These are phyloP conservation scores for Lepisosteus osseus DNA, from an alignment of 2,113 vertebrate genomes.

Conservation along the genomic window DNA sequence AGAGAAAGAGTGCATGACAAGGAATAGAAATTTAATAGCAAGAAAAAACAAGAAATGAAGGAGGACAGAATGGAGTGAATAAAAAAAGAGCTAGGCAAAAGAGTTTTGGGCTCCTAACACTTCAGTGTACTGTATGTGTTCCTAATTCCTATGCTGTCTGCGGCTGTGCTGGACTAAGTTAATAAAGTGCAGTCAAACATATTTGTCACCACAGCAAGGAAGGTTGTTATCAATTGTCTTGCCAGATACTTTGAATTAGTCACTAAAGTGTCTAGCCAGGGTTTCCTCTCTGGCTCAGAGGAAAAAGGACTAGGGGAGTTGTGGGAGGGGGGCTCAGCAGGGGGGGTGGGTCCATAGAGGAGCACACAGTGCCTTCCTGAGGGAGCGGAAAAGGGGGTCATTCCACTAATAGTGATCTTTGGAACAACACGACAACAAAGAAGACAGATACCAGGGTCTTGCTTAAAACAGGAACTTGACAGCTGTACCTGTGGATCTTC, in stretches of 20 bases:
- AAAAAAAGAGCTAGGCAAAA: slow-evolving; percentile 46
- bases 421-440: neutral
- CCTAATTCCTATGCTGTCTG: slow-evolving; percentile 47
- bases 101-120: slow-evolving; percentile 73
- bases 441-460: neutral
- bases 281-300: slow-evolving; percentile 71
- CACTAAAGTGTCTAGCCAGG: slow-evolving; percentile 74
- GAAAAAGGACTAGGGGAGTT: slow-evolving; percentile 46
- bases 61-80: slow-evolving; percentile 11
- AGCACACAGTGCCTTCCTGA: slow-evolving; percentile 36
- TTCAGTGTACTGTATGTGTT: slow-evolving; percentile 19
- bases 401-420: neutral
- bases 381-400: slow-evolving; percentile 26
- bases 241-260: slow-evolving; percentile 78
- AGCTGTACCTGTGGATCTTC: too few relatives aligned
- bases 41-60: slow-evolving; percentile 61
- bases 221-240: slow-evolving; percentile 64
- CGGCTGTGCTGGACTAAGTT: slow-evolving; percentile 63
- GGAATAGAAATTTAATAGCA: slow-evolving; percentile 65
- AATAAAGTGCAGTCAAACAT: slow-evolving; percentile 72
- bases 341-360: slow-evolving; percentile 44
- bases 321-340: slow-evolving; percentile 5
- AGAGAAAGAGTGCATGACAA: neutral
- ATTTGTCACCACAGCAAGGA: slow-evolving; percentile 74
- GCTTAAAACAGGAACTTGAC: neutral